Conservation (phyloP, 35 echinoderm and acorn worm genomes). For the Patiria miniata region DNA sequence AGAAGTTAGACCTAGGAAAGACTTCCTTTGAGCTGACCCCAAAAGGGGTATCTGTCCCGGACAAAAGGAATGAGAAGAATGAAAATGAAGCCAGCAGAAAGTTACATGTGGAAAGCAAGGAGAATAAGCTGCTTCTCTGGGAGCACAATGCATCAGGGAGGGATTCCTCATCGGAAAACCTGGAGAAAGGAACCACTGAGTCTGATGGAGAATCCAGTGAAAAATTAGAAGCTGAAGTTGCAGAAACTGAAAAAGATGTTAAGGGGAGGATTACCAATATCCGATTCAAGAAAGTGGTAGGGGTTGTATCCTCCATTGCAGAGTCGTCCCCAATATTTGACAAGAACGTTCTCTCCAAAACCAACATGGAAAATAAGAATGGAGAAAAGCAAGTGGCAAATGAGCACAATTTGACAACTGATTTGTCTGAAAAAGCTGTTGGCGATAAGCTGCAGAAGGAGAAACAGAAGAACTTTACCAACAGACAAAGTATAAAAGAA, state of each 20-base stretch:
- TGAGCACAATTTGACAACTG: not conserved
- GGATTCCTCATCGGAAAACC: not conserved
- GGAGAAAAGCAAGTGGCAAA: not conserved
- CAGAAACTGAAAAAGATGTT: constrained; percentile 17
- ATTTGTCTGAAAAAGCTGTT: constrained; percentile 43
- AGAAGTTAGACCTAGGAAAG: constrained; percentile 48
- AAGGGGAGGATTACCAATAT: not conserved
- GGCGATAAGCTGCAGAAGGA: constrained; percentile 67
- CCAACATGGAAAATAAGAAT: not conserved
- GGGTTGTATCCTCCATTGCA: not conserved
- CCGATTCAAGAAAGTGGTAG: not conserved
- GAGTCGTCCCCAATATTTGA: not conserved
- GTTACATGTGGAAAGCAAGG: constrained; percentile 66
- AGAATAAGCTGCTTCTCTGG: constrained; percentile 29
- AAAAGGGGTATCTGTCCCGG: constrained; percentile 15
- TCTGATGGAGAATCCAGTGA: constrained; percentile 71
- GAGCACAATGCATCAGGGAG: constrained; percentile 16
- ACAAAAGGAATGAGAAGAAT: constrained; percentile 62
- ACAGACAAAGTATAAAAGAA: not conserved
- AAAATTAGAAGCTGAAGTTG: constrained; percentile 70
- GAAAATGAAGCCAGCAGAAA: constrained; percentile 72
- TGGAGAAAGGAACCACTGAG: constrained; percentile 53
- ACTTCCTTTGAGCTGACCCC: constrained; percentile 8
- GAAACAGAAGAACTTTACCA: constrained; percentile 37
- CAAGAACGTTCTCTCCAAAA: constrained; percentile 14